Conservation (phyloP, 2,113 vertebrate genomes). For the Bujurquina vittata region DNA sequence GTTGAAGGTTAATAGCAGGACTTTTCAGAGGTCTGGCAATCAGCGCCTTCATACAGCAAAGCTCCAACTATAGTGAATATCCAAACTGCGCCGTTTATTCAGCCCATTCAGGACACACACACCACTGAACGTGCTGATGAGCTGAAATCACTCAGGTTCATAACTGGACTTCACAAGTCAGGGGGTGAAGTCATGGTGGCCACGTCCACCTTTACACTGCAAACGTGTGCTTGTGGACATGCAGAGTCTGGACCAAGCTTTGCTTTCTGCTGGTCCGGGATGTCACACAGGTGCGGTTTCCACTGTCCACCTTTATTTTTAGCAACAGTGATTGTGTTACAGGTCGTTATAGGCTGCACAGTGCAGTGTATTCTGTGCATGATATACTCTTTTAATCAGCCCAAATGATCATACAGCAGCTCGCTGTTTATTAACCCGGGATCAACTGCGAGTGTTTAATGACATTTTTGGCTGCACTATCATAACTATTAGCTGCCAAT, state of each 20-base stretch:
- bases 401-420: neutral
- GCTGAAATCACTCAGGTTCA: neutral
- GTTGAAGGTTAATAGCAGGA: slow-evolving; percentile 4
- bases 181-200: too few species aligned
- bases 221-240: neutral
- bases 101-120: neutral
- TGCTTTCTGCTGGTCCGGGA: neutral
- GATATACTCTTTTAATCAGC: neutral
- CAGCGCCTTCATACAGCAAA: neutral
- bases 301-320: neutral
- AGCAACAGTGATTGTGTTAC: too few species aligned
- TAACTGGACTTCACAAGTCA: too few species aligned
- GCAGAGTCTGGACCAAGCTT: neutral
- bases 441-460: neutral
- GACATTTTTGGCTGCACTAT: neutral
- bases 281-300: neutral
- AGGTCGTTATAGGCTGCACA: neutral
- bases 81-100: neutral
- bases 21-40: slow-evolving; percentile 2
- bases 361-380: too few species aligned
- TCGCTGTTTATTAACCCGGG: too few species aligned
- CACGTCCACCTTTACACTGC: neutral
- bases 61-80: neutral
- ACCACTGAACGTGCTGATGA: neutral
- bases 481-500: neutral